Evolutionary conservation across 1,140 invertebrate genomes (phyloP), one percentile per base, ranked within the genome.

Genomic region (Magallana angulata): DNA sequence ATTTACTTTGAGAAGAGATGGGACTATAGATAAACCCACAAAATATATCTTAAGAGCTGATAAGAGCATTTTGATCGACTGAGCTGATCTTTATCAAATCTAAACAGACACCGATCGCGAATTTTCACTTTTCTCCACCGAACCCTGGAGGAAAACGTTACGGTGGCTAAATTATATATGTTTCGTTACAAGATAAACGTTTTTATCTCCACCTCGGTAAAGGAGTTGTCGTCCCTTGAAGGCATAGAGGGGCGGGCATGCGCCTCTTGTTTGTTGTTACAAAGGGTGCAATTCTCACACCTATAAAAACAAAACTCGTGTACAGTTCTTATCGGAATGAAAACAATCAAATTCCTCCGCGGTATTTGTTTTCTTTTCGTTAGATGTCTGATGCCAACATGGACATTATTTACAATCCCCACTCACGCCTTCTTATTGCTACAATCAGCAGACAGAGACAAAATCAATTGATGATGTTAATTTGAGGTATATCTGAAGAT

Each of bases 1-100:
- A 36, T 76, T 76, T 76, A 24, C 24, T 76, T 76, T n/a, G 24
- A 30, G 24, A 18, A 76, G 24, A 76, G 68, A 76, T 76, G 68
- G 68, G 24, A 9, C 68, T 36, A 12, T 0, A 76, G 68, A 76
- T 76, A 76, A 76, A 76, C 7, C 7, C 11, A 30, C 18, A 76
- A 76, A 76, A 76, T 76, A 76, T 76, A 76, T 76, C 68, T 30
- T 7, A 76, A 76, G 24, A 30, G 36, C 68, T 76, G 68, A 76
- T 76, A 76, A 76, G 68, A 76, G 36, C 68, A 12, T 76, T 76
- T 76, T 76, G 36, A n/a, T n/a, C n/a, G n/a, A 76, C 68, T 8
- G 68, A 30, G 68, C 68, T 76, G 68, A 76, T 76, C 68, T 76
- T 76, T 30, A 76, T 76, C 68, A 12, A 76, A 30, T 18, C 68